A percentile compares a stretch with the other conserved stretches of the same genome.
Conservation (phyloP, 1,140 invertebrate species). For the Choristoneura fumiferana region DNA sequence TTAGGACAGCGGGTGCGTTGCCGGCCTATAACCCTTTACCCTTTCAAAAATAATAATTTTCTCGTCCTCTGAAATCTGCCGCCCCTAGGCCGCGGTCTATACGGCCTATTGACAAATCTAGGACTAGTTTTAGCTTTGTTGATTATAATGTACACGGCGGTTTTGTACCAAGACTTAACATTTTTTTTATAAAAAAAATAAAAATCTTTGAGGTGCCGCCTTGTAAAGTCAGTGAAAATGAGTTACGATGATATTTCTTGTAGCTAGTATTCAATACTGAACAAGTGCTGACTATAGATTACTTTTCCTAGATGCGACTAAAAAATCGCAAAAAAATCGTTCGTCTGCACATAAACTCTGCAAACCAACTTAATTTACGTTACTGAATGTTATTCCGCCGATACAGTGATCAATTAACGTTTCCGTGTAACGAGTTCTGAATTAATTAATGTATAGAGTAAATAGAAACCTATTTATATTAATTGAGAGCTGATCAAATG, state of each 20-base stretch:
- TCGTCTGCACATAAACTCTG: not conserved
- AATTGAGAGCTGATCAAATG: not conserved
- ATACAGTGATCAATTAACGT: not conserved
- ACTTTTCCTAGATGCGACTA: not conserved
- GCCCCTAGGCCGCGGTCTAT: too few relatives aligned
- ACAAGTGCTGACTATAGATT: not conserved
- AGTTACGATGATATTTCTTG: not conserved
- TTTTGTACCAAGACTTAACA: too few relatives aligned
- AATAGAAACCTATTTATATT: not conserved
- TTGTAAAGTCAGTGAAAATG: not conserved
- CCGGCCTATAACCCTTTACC: too few relatives aligned
- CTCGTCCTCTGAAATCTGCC: too few relatives aligned
- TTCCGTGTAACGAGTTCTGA: not conserved
- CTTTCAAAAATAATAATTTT: too few relatives aligned
- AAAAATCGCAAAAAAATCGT: not conserved
- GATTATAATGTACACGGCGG: too few relatives aligned
- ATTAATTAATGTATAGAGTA: not conserved
- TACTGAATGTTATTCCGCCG: not conserved
- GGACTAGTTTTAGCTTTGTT: too few relatives aligned
- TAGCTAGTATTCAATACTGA: not conserved
- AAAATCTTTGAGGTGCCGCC: too few relatives aligned
- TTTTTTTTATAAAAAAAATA: too few relatives aligned
- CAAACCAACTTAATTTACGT: slow-evolving; percentile 5
- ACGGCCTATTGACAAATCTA: too few relatives aligned
- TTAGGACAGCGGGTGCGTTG: too few relatives aligned